Percentiles rank a stretch among this genome's conserved stretches.
These are phyloP conservation scores for Brachyalestes nurse DNA, from an alignment of 2,797 vertebrate genomes.

Conservation along the genomic window DNA sequence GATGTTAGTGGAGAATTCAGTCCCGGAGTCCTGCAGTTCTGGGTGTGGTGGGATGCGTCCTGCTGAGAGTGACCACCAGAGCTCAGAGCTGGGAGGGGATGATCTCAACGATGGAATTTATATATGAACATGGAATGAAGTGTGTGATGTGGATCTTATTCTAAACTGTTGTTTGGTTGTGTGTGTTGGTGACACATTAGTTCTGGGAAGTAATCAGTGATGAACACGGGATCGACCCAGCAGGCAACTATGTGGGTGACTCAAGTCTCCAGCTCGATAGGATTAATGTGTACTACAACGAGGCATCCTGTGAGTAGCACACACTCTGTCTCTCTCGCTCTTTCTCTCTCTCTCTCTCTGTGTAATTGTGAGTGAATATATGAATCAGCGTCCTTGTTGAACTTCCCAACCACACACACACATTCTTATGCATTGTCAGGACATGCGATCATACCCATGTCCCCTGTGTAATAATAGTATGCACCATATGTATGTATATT, in stretches of 20 bases:
- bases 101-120: not conserved
- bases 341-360: not conserved
- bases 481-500: too few species aligned
- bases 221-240: conserved; percentile 90
- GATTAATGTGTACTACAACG: conserved; percentile 93
- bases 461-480: not conserved
- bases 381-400: conserved; percentile 47
- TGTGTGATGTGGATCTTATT: not conserved
- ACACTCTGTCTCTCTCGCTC: too few species aligned
- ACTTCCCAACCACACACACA: not conserved
- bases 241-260: conserved; percentile 89
- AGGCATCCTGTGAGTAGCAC: conserved; percentile 89
- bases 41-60: conserved; percentile 32
- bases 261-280: conserved; percentile 90
- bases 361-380: conserved; percentile 22
- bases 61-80: not conserved
- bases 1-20: not conserved
- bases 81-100: too few species aligned
- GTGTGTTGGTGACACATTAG: conserved; percentile 66
- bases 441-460: not conserved
- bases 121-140: not conserved
- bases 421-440: not conserved
- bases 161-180: conserved; percentile 21
- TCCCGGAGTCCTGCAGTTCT: not conserved
- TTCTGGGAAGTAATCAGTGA: conserved; percentile 97